Conservation (phyloP, 2,888 invertebrate species). For the Stenodera caucasica region DNA sequence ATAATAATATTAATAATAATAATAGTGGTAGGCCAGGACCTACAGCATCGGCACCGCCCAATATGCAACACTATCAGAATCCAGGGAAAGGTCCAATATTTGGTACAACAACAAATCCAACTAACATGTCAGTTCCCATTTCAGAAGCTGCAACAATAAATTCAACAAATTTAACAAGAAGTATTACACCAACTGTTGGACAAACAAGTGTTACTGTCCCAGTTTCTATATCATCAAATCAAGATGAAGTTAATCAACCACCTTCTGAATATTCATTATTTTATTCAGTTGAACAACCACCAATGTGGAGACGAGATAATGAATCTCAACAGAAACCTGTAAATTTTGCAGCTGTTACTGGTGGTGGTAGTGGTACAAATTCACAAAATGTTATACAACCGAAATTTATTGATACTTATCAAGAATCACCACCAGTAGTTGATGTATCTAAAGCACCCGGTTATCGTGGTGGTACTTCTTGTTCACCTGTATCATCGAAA, state of each 20-base stretch:
- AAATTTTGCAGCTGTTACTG: conserved; percentile 74
- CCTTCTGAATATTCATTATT: conserved; percentile 86
- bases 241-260: conserved; percentile 41
- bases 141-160: conserved; percentile 14
- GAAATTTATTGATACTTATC: conserved; percentile 57
- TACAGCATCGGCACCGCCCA: conserved; percentile 53
- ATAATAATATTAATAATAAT: conserved; percentile 13
- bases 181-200: conserved; percentile 31
- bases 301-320: conserved; percentile 63
- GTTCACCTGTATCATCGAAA: conserved; percentile 74
- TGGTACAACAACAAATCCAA: conserved; percentile 13
- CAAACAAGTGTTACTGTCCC: conserved; percentile 28
- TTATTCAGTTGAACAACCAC: conserved; percentile 71
- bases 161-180: conserved; percentile 9
- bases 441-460: conserved; percentile 91
- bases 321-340: conserved; percentile 63
- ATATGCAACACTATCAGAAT: conserved; percentile 51
- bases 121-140: conserved; percentile 21
- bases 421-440: conserved; percentile 64
- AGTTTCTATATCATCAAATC: conserved; percentile 24
- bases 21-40: conserved; percentile 46
- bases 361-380: conserved; percentile 53
- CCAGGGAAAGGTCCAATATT: conserved; percentile 35
- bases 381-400: conserved; percentile 46
- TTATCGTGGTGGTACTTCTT: conserved; percentile 77